Evolutionary conservation across 23 tunicate genomes (phyloP).

Genomic region (Trididemnum nubilum): DNA sequence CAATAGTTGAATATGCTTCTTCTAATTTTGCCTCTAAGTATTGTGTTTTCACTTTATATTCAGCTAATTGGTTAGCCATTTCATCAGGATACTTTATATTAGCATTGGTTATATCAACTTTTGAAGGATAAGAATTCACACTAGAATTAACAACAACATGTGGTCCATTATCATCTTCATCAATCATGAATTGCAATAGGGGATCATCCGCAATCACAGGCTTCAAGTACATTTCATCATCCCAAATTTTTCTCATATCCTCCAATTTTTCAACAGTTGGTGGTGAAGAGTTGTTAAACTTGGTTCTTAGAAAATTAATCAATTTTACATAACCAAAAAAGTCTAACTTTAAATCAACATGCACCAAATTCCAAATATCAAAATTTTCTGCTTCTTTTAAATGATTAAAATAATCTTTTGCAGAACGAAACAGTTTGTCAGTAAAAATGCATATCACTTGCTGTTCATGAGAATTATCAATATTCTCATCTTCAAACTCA

Average conservation of each 20-base stretch:
- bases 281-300: conserved; percentile 33
- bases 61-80: background rate
- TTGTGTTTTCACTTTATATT: conserved; percentile 23
- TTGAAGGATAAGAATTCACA: background rate
- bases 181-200: conserved; percentile 76
- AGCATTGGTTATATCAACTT: background rate
- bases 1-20: conserved; percentile 29
- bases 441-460: conserved; percentile 74
- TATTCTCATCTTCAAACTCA: conserved; percentile 12
- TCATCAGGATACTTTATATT: background rate
- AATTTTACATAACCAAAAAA: conserved; percentile 93
- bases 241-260: conserved; percentile 36
- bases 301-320: conserved; percentile 66
- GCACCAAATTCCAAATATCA: conserved; percentile 89
- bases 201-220: conserved; percentile 83
- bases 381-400: conserved; percentile 51
- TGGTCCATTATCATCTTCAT: conserved; percentile 42
- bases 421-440: conserved; percentile 37
- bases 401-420: conserved; percentile 46
- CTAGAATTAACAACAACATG: background rate
- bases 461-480: background rate
- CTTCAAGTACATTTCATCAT: conserved; percentile 53
- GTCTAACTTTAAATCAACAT: conserved; percentile 56
- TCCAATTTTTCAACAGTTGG: conserved; percentile 58
- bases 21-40: conserved; percentile 9